Evolutionary conservation across 2,113 vertebrate genomes (phyloP).

Genomic region (Orcinus orca): DNA sequence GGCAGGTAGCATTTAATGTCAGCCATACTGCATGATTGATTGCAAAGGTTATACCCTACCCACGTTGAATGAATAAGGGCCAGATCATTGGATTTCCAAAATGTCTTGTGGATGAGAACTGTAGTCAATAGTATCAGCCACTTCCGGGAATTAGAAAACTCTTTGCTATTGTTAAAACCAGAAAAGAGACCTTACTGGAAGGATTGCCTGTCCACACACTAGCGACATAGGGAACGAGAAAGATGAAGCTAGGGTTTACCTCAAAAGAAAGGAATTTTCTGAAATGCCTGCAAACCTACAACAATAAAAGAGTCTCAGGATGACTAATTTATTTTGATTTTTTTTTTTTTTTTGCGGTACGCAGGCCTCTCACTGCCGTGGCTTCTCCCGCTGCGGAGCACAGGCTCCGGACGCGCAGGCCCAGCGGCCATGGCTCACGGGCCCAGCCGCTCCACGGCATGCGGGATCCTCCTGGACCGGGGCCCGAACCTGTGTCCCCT

Average conservation of each 20-base stretch:
- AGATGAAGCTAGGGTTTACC: not conserved
- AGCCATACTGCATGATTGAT: not conserved
- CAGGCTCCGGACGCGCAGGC: no score
- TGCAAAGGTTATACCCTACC: not conserved
- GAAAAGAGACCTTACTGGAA: not conserved
- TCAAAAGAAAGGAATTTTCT: not conserved
- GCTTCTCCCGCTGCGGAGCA: no score
- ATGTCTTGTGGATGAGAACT: constrained; percentile 42
- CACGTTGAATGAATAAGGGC: not conserved
- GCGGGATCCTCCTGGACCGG: no score
- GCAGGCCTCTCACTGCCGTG: no score
- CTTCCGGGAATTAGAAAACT: constrained; percentile 56
- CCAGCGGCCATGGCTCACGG: no score
- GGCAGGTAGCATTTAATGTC: not conserved
- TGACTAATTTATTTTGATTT: not conserved
- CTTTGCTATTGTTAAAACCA: constrained; percentile 16
- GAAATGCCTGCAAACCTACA: not conserved
- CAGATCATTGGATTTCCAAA: constrained; percentile 34
- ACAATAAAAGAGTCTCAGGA: not conserved
- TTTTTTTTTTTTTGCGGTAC: no score
- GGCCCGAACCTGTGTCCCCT: no score
- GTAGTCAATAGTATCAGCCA: not conserved
- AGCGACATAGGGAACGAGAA: not conserved
- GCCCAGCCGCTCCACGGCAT: no score
- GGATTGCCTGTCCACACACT: not conserved